Base-by-base conservation (phyloP, 2,888 invertebrate species). In the Chrysotoxum bicinctum region DNA sequence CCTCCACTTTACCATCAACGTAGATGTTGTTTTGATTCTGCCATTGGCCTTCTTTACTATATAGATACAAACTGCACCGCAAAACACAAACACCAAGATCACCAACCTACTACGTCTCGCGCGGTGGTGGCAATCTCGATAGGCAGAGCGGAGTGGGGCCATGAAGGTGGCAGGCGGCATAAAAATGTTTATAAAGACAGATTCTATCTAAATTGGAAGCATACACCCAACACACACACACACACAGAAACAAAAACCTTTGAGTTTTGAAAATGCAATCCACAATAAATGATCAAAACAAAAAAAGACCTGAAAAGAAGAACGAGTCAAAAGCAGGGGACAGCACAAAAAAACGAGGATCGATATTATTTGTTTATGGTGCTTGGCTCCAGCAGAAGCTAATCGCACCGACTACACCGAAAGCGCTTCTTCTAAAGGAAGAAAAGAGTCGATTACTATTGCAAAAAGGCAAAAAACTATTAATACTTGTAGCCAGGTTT, bases 11-110 rank as follows among this genome's bases (percentile, higher is more conserved):
- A 40, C 32, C 66, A 37, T 21, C 69, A 69, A 43, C 14, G 30
- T 66, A 70, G 37, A 79, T 80, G 78, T 78, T 78, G 69, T 84
- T 84, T 75, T 83, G 83, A 83, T 79, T 79, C 62, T 70, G 50
- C 74, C 80, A 70, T 60, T 80, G 79, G 69, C 80, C 56, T 80
- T 66, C 69, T 60, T 68, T 64, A 74, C 80, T 70, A 64, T 75
- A 56, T 2, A 23, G 23, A 70, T 54, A 83, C 64, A 74, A 69
- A 83, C 64, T 75, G 69, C 75, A 79, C 70, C 35, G 75, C 56
- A 75, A 69, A 69, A 60, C 35, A 70, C 48, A 68, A 73, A 79
- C 56, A 74, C 19, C 35, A 69, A 37, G 40, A 69, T 69, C 68
- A 56, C 43, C 72, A 73, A 78, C 78, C 78, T 58, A 80, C 45